Evolutionary conservation across 1,140 invertebrate genomes (phyloP).

Genomic region (Chelonus insularis): DNA sequence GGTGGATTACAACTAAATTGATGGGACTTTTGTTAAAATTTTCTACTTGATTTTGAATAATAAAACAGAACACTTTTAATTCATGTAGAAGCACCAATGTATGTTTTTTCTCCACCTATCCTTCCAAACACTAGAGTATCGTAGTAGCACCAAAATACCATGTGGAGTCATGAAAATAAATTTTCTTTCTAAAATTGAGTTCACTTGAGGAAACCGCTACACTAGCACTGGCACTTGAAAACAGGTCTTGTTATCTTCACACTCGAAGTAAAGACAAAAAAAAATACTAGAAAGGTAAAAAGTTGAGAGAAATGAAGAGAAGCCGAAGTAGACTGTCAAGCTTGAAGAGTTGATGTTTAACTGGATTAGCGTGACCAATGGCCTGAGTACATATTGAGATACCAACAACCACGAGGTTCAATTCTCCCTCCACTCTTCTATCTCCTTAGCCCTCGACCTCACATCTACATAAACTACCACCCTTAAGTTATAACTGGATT

Average conservation of each 20-base stretch:
- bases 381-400: conserved; percentile 41
- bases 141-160: conserved; percentile 5
- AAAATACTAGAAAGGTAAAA: no score
- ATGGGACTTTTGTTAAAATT: no score
- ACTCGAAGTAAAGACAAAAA: not conserved
- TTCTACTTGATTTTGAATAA: no score
- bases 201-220: no score
- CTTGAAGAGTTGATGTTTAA: conserved; percentile 41
- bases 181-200: conserved; percentile 6
- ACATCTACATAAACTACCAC: conserved; percentile 9
- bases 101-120: conserved; percentile 17
- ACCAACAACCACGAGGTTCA: conserved; percentile 43
- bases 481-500: conserved; percentile 47
- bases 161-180: conserved; percentile 4
- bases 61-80: no score
- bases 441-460: conserved; percentile 28
- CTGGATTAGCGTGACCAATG: conserved; percentile 45
- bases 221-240: no score
- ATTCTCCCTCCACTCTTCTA: not conserved
- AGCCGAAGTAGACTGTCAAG: conserved; percentile 13
- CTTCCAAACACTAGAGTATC: conserved; percentile 20
- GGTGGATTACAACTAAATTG: no score
- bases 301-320: not conserved
- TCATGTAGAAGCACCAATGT: not conserved
- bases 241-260: no score